Percentiles rank a stretch among this genome's conserved stretches.
These are phyloP conservation scores for Ormyrus thymus DNA, from an alignment of 2,888 invertebrate genomes.

Conservation along the genomic window DNA sequence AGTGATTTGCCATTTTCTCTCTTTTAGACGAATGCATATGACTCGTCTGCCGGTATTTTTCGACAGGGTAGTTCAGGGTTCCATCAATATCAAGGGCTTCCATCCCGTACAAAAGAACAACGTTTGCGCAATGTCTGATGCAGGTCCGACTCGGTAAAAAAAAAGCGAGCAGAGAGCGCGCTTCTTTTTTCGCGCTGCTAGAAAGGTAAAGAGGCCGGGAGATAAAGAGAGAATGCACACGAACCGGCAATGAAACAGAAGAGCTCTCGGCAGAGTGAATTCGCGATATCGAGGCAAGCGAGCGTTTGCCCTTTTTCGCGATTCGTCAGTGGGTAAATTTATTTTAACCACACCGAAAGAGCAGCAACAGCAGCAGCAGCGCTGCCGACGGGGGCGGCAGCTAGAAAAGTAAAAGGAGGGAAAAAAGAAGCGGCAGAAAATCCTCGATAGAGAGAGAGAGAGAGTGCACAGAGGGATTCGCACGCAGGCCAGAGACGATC, in stretches of 20 bases:
- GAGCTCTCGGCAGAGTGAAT: constrained; percentile 33
- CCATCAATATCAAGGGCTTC: not conserved
- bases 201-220: constrained; percentile 4
- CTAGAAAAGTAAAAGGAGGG: not conserved
- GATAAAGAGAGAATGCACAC: not conserved
- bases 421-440: constrained; percentile 5
- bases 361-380: constrained; percentile 11
- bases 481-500: constrained; percentile 14
- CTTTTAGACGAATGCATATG: not conserved
- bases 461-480: not conserved
- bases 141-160: not conserved
- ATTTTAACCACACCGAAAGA: constrained; percentile 44
- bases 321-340: constrained; percentile 47
- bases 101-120: not conserved
- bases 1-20: constrained; percentile 7
- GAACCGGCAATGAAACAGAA: not conserved
- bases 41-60: not conserved
- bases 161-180: not conserved
- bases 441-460: constrained; percentile 3
- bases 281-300: constrained; percentile 47
- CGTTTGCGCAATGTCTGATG: not conserved
- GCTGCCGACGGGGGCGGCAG: not conserved
- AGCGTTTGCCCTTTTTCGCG: constrained; percentile 36
- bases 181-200: not conserved
- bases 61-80: not conserved